These are phyloP conservation scores for Pomatorhinus ruficollis DNA, from an alignment of 2,113 vertebrate genomes.

Conservation along the genomic window DNA sequence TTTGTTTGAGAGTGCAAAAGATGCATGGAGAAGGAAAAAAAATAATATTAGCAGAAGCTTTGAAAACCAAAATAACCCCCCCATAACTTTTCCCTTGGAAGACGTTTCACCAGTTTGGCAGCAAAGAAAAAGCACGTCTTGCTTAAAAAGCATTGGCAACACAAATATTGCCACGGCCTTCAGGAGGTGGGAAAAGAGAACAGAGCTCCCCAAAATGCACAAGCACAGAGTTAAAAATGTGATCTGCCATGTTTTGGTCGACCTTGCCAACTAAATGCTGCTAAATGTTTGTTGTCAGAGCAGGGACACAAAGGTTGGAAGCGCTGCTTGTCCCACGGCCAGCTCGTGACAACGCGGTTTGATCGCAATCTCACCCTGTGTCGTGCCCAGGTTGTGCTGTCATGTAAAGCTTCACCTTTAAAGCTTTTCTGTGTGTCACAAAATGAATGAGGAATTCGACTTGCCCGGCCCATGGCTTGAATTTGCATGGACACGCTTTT, in stretches of 20 bases:
- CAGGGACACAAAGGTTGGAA: background rate
- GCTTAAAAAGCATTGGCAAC: background rate
- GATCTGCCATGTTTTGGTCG: background rate
- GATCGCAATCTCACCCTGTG: background rate
- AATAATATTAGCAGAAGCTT: background rate
- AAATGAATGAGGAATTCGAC: background rate
- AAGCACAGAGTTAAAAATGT: background rate
- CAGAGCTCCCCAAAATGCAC: background rate
- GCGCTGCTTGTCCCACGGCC: background rate
- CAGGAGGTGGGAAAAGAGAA: background rate
- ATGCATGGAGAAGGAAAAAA: background rate
- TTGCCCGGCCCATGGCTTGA: background rate
- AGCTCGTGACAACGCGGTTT: background rate
- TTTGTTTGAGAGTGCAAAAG: background rate
- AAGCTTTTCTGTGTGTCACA: background rate
- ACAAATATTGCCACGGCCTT: background rate
- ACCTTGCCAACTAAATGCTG: background rate
- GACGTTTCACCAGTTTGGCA: background rate
- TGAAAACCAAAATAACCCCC: background rate
- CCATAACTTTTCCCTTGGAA: background rate
- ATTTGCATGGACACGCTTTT: background rate
- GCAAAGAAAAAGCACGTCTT: background rate
- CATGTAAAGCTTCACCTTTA: background rate
- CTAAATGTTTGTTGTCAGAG: background rate
- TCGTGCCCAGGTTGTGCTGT: background rate